phyloP scores from a whole-genome alignment of 2,797 vertebrate genomes.

The Vultur gryphus region DNA sequence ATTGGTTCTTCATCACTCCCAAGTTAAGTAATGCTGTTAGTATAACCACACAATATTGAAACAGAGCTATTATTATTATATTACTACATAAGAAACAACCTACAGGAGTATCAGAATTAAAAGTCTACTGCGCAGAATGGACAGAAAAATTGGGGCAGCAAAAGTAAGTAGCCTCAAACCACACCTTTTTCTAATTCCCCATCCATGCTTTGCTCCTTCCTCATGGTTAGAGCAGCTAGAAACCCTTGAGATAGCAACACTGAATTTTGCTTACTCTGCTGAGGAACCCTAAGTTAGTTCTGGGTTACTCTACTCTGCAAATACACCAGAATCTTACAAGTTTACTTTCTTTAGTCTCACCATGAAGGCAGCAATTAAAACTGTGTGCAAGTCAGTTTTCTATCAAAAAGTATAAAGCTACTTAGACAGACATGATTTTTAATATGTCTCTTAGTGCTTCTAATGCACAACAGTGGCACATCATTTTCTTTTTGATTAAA shows the following conservation, averaged over 20 bases:
- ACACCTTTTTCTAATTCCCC: background rate
- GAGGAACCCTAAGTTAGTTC: background rate
- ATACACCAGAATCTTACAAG: background rate
- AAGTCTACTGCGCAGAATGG: background rate
- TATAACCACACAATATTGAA: background rate
- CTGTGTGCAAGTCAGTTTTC: background rate
- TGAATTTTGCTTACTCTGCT: background rate
- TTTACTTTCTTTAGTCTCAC: background rate
- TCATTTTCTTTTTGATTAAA: background rate
- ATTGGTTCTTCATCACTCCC: background rate
- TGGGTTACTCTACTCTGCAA: background rate
- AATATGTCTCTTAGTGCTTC: background rate
- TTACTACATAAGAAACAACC: background rate
- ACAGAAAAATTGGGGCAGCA: background rate
- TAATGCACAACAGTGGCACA: background rate
- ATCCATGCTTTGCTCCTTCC: background rate
- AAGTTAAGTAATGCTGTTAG: background rate
- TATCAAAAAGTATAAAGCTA: background rate
- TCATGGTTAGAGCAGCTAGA: background rate
- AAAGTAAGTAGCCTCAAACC: background rate
- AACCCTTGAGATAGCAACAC: background rate
- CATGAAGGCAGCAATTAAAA: background rate
- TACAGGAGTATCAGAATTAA: background rate
- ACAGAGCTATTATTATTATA: background rate
- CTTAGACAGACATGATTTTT: background rate